Evolutionary conservation across 1,140 invertebrate species (phyloP).

Genomic region (Drosophila parvula): DNA sequence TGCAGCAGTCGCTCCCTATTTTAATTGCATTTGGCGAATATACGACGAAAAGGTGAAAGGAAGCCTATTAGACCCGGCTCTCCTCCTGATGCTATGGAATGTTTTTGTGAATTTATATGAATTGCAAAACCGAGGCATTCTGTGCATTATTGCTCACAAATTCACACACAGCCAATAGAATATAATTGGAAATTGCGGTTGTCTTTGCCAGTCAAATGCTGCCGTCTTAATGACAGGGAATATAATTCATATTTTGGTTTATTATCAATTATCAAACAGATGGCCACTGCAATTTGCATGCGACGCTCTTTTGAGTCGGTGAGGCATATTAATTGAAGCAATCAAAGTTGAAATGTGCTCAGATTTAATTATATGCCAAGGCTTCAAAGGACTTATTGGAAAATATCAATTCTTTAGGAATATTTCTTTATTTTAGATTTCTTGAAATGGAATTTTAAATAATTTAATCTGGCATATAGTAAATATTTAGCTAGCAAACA

Average conservation of each 20-base stretch:
- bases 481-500: background rate
- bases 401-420: background rate
- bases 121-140: conserved; percentile 36
- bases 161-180: conserved; percentile 39
- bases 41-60: conserved; percentile 29
- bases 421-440: no score
- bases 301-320: background rate
- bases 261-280: conserved; percentile 34
- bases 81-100: conserved; percentile 14
- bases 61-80: conserved; percentile 28
- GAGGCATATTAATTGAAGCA: conserved; percentile 12
- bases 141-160: conserved; percentile 40
- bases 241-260: conserved; percentile 33
- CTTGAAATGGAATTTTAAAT: background rate
- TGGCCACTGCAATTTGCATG: conserved; percentile 5
- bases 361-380: conserved; percentile 2
- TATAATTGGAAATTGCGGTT: conserved; percentile 55
- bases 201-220: conserved; percentile 16
- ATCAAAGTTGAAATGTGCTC: background rate
- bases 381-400: background rate
- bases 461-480: background rate
- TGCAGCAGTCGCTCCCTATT: conserved; percentile 15
- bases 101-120: conserved; percentile 25
- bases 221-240: conserved; percentile 8
- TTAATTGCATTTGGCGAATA: conserved; percentile 40